phyloP scores from a whole-genome alignment of 2,888 invertebrate genomes.

The Syritta pipiens region DNA sequence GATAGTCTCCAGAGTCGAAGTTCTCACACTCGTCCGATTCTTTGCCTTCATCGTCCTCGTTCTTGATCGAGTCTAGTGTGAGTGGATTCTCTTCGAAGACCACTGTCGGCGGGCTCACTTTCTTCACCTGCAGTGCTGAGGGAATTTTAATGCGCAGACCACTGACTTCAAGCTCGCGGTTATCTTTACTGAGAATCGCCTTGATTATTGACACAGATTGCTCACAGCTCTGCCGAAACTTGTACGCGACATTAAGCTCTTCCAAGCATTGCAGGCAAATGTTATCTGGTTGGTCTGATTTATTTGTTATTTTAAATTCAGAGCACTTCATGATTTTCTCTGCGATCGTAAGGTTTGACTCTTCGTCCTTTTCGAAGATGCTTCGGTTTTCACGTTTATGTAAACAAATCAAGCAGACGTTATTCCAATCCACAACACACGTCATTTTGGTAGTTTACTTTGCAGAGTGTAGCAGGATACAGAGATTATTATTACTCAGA shows the following conservation, averaged over 20 bases:
- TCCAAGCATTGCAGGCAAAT: conserved; percentile 75
- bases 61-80: conserved; percentile 9
- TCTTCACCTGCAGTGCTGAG: conserved; percentile 73
- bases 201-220: conserved; percentile 76
- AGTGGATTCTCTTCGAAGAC: background rate
- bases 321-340: conserved; percentile 77
- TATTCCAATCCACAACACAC: conserved; percentile 74
- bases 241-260: conserved; percentile 76
- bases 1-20: conserved; percentile 30
- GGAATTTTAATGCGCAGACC: conserved; percentile 72
- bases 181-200: conserved; percentile 70
- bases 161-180: conserved; percentile 57
- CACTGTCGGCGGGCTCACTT: conserved; percentile 52
- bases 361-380: conserved; percentile 74
- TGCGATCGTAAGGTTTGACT: conserved; percentile 72
- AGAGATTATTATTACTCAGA: background rate
- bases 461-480: background rate
- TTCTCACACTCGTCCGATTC: conserved; percentile 42
- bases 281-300: conserved; percentile 74
- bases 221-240: conserved; percentile 77
- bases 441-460: conserved; percentile 49
- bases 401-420: conserved; percentile 77
- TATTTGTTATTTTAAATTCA: conserved; percentile 71
- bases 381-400: conserved; percentile 74
- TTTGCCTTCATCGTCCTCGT: conserved; percentile 44